Evolutionary conservation across 2,888 invertebrate genomes (phyloP), one percentile per base, ranked within the genome.

Genomic region (Lithosia quadra): DNA sequence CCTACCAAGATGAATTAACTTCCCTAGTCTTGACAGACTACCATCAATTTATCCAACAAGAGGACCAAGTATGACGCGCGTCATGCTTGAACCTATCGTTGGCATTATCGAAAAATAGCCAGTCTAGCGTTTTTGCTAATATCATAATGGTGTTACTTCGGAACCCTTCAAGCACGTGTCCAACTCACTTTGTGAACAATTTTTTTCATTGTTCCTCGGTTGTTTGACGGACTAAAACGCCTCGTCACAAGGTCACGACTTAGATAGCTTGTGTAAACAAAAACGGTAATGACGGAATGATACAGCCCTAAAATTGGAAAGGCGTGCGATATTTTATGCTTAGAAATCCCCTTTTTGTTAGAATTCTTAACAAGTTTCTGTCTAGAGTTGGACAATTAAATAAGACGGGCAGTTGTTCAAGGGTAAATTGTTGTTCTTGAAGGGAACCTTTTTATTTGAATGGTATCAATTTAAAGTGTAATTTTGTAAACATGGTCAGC

Each of bases 211-310:
- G 73, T 75, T 75, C 64, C 63, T 63, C 22, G 18, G 55, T 56
- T 73, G 74, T 72, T 79, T 79, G 73, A 71, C 68, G 66, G 63
- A 68, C 49, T 11, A 36, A 79, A 76, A 68, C 63, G 80, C 79
- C n/a, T 2, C 64, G 78, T 79, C 79, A 79, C 60, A 65, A 57
- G 57, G 76, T 78, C 79, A 79, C 60, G 66, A 57, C 60, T 67
- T 22, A 70, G 72, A 75, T 74, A 63, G 68, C 69, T 60, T 67
- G 18, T 24, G 53, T 67, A 66, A 71, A 79, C 76, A 79, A 79
- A 79, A 79, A 79, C 72, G 63, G 58, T 71, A 76, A 79, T 79
- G 78, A 79, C 74, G 71, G 11, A 58, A 49, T 67, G 69, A 68
- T 69, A 63, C 57, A 56, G 60, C 62, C 68, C 49, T 53, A 57